These are phyloP conservation scores for Ciona savignyi DNA, from an alignment of 23 tunicate genomes.

Conservation along the genomic window DNA sequence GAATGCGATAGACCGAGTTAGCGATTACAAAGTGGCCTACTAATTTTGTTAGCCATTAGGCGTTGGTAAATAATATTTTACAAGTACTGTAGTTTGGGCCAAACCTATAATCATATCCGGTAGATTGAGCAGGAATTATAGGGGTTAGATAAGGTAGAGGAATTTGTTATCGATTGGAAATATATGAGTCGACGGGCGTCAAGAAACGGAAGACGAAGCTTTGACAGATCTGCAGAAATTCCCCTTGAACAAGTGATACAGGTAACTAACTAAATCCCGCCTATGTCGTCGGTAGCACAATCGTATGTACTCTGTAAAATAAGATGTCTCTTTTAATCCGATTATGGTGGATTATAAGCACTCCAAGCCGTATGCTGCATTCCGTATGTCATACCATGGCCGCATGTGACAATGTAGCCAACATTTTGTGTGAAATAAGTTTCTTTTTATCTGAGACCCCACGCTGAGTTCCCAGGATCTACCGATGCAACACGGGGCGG, in stretches of 20 bases:
- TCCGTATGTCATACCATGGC: no score
- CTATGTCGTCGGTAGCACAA: no score
- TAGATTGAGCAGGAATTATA: not conserved
- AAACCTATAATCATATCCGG: not conserved
- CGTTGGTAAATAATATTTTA: no score
- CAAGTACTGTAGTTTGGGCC: no score
- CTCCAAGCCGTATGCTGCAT: no score
- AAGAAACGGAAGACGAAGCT: conserved; percentile 24
- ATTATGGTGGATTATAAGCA: no score
- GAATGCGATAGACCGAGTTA: no score
- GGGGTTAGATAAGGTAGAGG: not conserved
- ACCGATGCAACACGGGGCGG: not conserved
- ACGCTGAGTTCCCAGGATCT: not conserved
- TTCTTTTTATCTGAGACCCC: not conserved
- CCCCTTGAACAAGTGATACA: conserved; percentile 78
- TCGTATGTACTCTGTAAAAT: no score
- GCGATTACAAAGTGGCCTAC: no score
- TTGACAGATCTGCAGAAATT: conserved; percentile 31
- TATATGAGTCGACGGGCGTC: conserved; percentile 35
- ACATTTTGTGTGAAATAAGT: not conserved
- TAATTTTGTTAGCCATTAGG: no score
- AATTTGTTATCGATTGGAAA: not conserved
- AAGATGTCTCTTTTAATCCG: no score
- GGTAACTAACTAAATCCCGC: no score
- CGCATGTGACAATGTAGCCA: not conserved